Conservation (phyloP, 2,113 vertebrate genomes). For the Oriolus oriolus region DNA sequence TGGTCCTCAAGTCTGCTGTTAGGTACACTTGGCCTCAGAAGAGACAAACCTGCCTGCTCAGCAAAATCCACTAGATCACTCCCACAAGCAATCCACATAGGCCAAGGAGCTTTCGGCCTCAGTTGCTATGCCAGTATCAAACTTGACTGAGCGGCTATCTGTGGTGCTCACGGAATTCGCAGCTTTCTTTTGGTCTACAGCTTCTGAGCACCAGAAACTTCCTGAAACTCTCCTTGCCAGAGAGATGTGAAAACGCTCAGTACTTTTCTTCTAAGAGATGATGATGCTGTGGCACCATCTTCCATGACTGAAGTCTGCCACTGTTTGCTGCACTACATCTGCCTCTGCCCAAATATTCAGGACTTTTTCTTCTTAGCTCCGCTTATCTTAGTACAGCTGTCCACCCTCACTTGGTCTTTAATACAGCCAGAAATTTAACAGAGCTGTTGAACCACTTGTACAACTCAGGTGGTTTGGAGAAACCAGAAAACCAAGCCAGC, state of each 20-base stretch:
- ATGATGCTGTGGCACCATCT: not conserved
- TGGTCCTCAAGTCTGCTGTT: not conserved
- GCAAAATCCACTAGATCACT: not conserved
- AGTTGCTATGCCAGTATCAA: not conserved
- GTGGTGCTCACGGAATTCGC: fast-evolving
- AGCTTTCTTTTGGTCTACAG: not conserved
- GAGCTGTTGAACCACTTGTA: not conserved
- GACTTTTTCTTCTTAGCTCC: not conserved
- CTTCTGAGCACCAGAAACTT: not conserved
- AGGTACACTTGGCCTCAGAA: not conserved
- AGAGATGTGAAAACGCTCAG: not conserved
- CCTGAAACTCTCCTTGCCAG: not conserved
- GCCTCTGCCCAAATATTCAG: not conserved
- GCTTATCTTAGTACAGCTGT: not conserved
- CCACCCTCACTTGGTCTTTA: not conserved
- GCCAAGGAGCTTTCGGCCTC: not conserved
- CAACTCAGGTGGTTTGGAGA: not conserved
- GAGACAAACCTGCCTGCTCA: not conserved
- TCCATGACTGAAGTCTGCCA: not conserved
- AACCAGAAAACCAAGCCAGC: not conserved
- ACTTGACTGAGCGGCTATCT: not conserved
- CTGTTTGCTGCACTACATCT: not conserved
- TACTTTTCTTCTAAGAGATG: not conserved
- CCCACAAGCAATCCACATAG: not conserved
- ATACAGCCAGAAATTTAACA: not conserved